Percentiles rank a stretch among this genome's conserved stretches.
Conservation (phyloP, 2,888 invertebrate genomes). For the Andrena fulva region DNA sequence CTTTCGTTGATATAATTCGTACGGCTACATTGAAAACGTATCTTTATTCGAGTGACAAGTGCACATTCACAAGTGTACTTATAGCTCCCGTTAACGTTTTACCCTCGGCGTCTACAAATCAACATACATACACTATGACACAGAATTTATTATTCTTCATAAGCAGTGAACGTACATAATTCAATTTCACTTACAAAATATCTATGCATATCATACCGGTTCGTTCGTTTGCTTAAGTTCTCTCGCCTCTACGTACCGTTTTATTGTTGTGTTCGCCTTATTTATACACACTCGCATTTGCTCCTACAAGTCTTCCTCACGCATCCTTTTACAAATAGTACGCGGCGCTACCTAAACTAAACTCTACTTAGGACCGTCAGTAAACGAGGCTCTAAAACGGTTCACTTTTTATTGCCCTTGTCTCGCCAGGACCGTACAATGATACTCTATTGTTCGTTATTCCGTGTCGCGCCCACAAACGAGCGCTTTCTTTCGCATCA, state of each 20-base stretch:
- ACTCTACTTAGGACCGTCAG: constrained; percentile 65
- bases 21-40: constrained; percentile 53
- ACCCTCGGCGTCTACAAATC: constrained; percentile 42
- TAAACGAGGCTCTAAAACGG: constrained; percentile 45
- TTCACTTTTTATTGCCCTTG: constrained; percentile 61
- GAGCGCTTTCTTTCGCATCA: not conserved
- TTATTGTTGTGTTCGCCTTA: constrained; percentile 65
- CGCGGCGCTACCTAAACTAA: constrained; percentile 59
- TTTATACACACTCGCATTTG: constrained; percentile 77
- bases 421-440: constrained; percentile 49
- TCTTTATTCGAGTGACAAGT: constrained; percentile 54
- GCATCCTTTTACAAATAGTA: constrained; percentile 68
- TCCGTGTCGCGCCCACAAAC: constrained; percentile 6
- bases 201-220: constrained; percentile 71
- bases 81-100: constrained; percentile 28
- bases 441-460: constrained; percentile 17
- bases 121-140: constrained; percentile 77
- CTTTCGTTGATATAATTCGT: not conserved
- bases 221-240: constrained; percentile 38
- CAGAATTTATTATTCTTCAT: constrained; percentile 82
- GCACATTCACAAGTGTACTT: constrained; percentile 48
- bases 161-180: constrained; percentile 82
- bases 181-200: constrained; percentile 82
- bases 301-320: constrained; percentile 68
- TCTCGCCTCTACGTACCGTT: constrained; percentile 59